Evolutionary conservation across 2,797 vertebrate genomes (phyloP), one percentile per base, ranked within the genome.

Genomic region (Tolypeutes matacus): DNA sequence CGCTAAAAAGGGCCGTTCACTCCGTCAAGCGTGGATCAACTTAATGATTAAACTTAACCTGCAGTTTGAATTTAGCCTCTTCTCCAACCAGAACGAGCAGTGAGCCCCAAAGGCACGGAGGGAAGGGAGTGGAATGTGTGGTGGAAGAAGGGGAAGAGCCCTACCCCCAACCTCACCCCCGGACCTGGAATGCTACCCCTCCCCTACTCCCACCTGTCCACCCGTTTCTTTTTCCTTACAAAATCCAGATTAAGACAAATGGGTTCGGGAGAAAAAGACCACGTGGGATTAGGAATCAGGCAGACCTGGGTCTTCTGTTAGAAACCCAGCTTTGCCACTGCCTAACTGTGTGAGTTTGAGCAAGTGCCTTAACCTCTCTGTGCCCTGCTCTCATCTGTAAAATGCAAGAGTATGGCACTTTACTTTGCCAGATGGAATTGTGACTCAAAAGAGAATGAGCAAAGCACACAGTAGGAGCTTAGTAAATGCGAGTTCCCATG

Each of bases 41-140:
- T 92, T 93, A 96, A 96, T 81, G 90, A 96, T 93, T 95, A 97
- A 95, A 87, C 94, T 53, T 83, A 72, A 69, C 23, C 1, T 42
- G 21, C 56, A 53, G 73, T 93, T 89, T 84, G 89, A 94, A 89
- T 86, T 31, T n/a, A 39, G 70, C 46, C 60, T 96, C 42, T 77
- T 60, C 75, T 84, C 89, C 94, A 93, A 29, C 20, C 88, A 73
- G 78, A 86, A 53, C 49, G 34, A 0, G 1, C 0, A 20, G 56
- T 1, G 60, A 78, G 67, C 7, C 36, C 62, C 17, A 65, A 67
- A 82, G 94, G 69, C 2, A 1, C 2, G 4, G 7, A 69, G 64
- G 73, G 53, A 89, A 89, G 31, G 17, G 46, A 8, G 1, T 27
- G 67, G 56, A 90, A 49, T 1, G 73, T 10, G 7, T 21, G 3